These are phyloP conservation scores for Phymanthus crucifer DNA, from an alignment of 92 coral and sea anemone species.

Conservation along the genomic window DNA sequence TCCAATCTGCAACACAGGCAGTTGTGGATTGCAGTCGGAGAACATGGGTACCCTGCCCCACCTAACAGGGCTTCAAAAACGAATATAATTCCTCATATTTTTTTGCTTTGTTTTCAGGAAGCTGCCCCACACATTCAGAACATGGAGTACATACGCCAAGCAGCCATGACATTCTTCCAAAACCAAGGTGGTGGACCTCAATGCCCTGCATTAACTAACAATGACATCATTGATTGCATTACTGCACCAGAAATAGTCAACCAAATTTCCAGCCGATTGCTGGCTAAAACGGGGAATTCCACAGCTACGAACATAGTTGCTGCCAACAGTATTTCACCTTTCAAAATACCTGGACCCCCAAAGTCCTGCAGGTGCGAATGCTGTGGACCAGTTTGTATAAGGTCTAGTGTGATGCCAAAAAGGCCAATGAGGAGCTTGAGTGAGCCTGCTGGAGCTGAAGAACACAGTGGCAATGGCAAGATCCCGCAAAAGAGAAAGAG, in stretches of 20 bases:
- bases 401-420: conserved; percentile 8
- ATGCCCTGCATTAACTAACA: conserved; percentile 22
- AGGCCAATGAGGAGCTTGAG: conserved; percentile 5
- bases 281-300: background rate
- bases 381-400: conserved; percentile 10
- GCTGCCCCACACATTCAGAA: conserved; percentile 63
- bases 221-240: conserved; percentile 71
- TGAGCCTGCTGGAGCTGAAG: background rate
- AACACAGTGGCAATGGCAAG: background rate
- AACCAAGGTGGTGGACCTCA: background rate
- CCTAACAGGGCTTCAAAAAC: background rate
- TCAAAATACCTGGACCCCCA: background rate
- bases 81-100: no score
- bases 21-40: no score
- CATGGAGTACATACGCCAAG: conserved; percentile 61
- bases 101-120: conserved; percentile 41
- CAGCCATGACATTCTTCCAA: conserved; percentile 14
- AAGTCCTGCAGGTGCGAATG: conserved; percentile 21
- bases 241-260: conserved; percentile 68
- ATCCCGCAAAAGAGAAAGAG: background rate
- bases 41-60: background rate
- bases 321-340: background rate
- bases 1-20: no score
- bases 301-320: no score
- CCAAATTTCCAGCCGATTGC: background rate